Percentiles rank a stretch among this genome's conserved stretches.
Evolutionary conservation across 2,113 vertebrate species (phyloP).

Genomic region (Phrynosoma platyrhinos): DNA sequence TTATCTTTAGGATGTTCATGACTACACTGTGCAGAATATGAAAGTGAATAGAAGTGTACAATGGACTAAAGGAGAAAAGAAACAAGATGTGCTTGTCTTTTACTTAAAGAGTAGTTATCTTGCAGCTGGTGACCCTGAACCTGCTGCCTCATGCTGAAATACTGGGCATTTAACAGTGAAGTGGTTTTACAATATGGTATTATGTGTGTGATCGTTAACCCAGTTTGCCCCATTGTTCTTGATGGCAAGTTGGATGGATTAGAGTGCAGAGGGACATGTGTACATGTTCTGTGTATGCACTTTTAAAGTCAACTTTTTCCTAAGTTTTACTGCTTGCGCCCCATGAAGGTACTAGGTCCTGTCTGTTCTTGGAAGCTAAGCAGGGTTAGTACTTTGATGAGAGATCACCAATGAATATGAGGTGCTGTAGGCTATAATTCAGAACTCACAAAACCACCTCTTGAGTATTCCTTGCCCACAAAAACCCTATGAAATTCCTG

Average conservation of each 20-base stretch:
- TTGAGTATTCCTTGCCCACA: too few relatives aligned
- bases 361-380: too few relatives aligned
- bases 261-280: background rate
- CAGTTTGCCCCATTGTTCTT: slow-evolving; percentile 27
- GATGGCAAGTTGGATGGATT: background rate
- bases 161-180: slow-evolving; percentile 40
- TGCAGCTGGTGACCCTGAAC: slow-evolving; percentile 60
- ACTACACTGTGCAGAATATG: slow-evolving; percentile 67
- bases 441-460: too few relatives aligned
- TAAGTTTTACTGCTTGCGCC: background rate
- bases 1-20: slow-evolving; percentile 75
- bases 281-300: background rate
- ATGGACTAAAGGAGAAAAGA: slow-evolving; percentile 60
- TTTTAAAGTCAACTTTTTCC: background rate
- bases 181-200: slow-evolving; percentile 21
- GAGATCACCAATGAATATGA: too few relatives aligned
- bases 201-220: slow-evolving; percentile 13
- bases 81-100: slow-evolving; percentile 64
- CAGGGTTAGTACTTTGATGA: too few relatives aligned
- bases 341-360: too few relatives aligned
- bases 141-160: slow-evolving; percentile 36
- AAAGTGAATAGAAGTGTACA: background rate
- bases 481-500: too few relatives aligned
- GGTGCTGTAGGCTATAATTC: too few relatives aligned
- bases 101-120: slow-evolving; percentile 68